Evolutionary conservation across 1,140 invertebrate species (phyloP).

Genomic region (Drosophila azteca): DNA sequence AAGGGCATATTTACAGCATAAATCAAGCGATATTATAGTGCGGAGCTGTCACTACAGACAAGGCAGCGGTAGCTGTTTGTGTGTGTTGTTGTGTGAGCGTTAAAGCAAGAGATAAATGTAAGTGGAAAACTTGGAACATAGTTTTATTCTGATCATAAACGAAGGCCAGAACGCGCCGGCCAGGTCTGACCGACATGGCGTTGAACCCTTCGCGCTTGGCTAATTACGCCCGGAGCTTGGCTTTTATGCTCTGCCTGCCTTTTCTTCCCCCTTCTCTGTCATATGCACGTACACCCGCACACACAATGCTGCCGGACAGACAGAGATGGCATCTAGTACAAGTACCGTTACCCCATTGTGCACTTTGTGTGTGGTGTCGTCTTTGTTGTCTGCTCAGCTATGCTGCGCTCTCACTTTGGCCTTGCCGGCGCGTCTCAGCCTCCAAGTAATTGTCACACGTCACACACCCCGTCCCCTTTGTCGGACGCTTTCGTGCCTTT

Average conservation of each 20-base stretch:
- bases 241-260: constrained; percentile 46
- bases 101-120: constrained; percentile 20
- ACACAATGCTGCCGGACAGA: constrained; percentile 25
- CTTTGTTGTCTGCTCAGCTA: constrained; percentile 68
- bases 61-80: constrained; percentile 1
- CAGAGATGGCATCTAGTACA: constrained; percentile 45
- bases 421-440: constrained; percentile 36
- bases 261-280: constrained; percentile 38
- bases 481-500: constrained; percentile 48
- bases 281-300: constrained; percentile 12
- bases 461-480: constrained; percentile 29
- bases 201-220: constrained; percentile 73
- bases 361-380: constrained; percentile 43
- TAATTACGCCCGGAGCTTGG: constrained; percentile 58
- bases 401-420: constrained; percentile 40
- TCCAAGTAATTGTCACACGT: constrained; percentile 13
- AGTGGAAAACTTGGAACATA: constrained; percentile 46
- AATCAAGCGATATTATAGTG: constrained; percentile 53
- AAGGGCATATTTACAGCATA: constrained; percentile 35
- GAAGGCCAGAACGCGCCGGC: constrained; percentile 26
- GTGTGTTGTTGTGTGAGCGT: constrained; percentile 26
- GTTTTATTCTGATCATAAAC: constrained; percentile 28
- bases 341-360: constrained; percentile 51
- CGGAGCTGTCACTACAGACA: constrained; percentile 3
- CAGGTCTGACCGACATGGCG: constrained; percentile 40